Percentiles rank a stretch among this genome's conserved stretches.
These are phyloP conservation scores for Rallus limicola DNA, from an alignment of 2,113 vertebrate species.

Conservation along the genomic window DNA sequence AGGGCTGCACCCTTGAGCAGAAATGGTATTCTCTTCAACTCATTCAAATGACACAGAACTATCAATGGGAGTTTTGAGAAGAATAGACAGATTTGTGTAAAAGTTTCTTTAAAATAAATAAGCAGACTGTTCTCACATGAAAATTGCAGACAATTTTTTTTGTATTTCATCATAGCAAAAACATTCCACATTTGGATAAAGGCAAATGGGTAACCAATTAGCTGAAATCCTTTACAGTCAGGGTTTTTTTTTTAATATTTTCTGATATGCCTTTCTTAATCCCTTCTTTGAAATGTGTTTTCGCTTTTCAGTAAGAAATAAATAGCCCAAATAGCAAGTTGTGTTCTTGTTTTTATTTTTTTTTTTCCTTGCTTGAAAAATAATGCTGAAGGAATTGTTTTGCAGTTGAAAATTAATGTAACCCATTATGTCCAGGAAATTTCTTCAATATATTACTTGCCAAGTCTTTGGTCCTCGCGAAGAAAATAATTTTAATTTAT, in stretches of 20 bases:
- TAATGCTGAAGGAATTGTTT: conserved; percentile 79
- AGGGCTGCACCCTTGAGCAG: background rate
- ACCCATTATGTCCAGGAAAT: conserved; percentile 80
- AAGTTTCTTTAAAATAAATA: background rate
- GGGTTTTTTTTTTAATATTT: conserved; percentile 19
- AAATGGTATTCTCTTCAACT: background rate
- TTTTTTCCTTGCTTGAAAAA: conserved; percentile 71
- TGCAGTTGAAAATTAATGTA: conserved; percentile 83
- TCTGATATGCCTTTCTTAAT: conserved; percentile 56
- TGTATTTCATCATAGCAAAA: background rate
- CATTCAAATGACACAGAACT: background rate
- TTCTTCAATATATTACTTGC: conserved; percentile 83
- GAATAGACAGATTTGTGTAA: background rate
- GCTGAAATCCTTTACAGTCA: conserved; percentile 41
- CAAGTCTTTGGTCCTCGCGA: conserved; percentile 71
- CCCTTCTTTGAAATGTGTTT: conserved; percentile 59
- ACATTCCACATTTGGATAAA: conserved; percentile 21
- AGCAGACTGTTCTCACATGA: background rate
- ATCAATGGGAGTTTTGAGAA: background rate
- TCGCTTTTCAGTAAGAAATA: conserved; percentile 65
- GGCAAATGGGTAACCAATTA: conserved; percentile 51
- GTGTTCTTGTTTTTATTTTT: background rate
- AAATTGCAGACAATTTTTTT: background rate
- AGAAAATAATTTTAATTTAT: conserved; percentile 85
- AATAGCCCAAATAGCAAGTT: conserved; percentile 59